Percentiles rank a stretch among this genome's conserved stretches.
Evolutionary conservation across 1,140 invertebrate species (phyloP).

Genomic region (Tribolium castaneum): DNA sequence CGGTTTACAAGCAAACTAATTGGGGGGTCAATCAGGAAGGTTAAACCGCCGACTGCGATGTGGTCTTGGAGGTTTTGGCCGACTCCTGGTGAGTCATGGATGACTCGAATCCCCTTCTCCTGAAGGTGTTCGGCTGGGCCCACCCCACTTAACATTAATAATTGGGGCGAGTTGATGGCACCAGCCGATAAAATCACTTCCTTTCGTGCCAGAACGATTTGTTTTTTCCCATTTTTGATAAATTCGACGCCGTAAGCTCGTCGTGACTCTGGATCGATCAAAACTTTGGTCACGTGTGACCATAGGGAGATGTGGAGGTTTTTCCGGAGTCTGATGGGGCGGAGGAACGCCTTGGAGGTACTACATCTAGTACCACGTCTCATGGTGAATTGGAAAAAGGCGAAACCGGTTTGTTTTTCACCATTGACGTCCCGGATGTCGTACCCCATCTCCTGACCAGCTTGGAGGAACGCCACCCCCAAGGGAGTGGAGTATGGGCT

Average conservation of each 20-base stretch:
- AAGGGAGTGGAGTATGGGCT: conserved; percentile 83
- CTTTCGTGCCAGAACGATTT: conserved; percentile 75
- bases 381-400: conserved; percentile 86
- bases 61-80: conserved; percentile 87
- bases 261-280: conserved; percentile 78
- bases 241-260: conserved; percentile 83
- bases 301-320: conserved; percentile 82
- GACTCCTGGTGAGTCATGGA: conserved; percentile 79
- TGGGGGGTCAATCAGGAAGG: conserved; percentile 84
- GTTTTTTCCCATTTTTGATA: conserved; percentile 73
- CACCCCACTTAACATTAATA: conserved; percentile 88
- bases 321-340: conserved; percentile 76
- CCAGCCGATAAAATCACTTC: conserved; percentile 86
- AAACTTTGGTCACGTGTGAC: conserved; percentile 79
- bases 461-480: conserved; percentile 85
- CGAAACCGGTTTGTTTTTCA: conserved; percentile 83
- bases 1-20: conserved; percentile 80
- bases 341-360: conserved; percentile 82
- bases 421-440: conserved; percentile 83
- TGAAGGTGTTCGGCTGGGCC: conserved; percentile 79
- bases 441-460: conserved; percentile 91
- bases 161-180: conserved; percentile 80
- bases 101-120: conserved; percentile 73
- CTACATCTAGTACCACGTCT: conserved; percentile 81
- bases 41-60: conserved; percentile 81